Evolutionary conservation across 2,797 vertebrate species (phyloP), one percentile per base, ranked within the genome.

Genomic region (Brachyrhaphis roseni): DNA sequence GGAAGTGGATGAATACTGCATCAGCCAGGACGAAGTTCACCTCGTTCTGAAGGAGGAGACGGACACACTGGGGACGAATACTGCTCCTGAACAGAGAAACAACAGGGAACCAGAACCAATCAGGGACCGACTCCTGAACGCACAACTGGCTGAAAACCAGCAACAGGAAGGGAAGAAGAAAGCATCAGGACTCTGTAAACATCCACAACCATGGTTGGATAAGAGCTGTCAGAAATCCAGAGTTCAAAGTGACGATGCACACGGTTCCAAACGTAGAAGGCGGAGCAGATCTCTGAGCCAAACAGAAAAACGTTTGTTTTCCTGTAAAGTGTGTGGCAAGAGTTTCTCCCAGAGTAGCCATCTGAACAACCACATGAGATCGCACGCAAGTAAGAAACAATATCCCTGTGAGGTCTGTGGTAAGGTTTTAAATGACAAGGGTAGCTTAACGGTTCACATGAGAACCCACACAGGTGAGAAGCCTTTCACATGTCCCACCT

Each of bases 391-490:
- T 59, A 43, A 62, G 55, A 75, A 59, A 12, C 74, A 11, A 8
- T 23, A 59, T 5, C 23, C 74, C 1, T 59, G 74, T 75, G 41
- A 62, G 6, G 26, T 75, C n/a, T 59, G 53, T 3, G 74, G 74
- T 18, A 75, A 75, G 41, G 45, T 53, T 55, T 18, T 74, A 39
- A 74, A 53, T 5, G 73, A 74, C 73, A 74, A 74, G n/a, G 74
- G 51, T 7, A 75, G 73, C 57, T 75, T 75, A 16, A 75, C 39
- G 10, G 36, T 55, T 28, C 74, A 75, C 72, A 74, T 74, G 31
- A 53, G 72, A 74, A 74, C 47, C 36, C 72, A 74, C 72, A 74
- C 72, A 36, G 72, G 72, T 74, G 72, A 74, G 47, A 74, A 74
- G 23, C 72, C 72, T 43, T 74, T 74, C 72, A 49, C 49, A 13